Evolutionary conservation across 2,797 vertebrate species (phyloP).

Genomic region (Hemibagrus guttatus): DNA sequence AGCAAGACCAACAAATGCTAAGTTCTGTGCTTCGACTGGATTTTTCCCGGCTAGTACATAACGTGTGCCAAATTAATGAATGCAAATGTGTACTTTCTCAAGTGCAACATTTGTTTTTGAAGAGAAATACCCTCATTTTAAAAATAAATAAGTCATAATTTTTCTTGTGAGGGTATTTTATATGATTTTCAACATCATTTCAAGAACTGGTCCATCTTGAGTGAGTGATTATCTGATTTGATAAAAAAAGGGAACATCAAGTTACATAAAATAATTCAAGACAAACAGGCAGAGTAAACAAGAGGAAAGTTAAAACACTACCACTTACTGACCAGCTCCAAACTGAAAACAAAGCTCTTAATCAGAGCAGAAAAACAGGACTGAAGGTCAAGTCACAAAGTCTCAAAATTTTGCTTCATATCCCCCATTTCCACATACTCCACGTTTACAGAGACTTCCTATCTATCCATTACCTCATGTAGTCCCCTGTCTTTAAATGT

Average conservation of each 20-base stretch:
- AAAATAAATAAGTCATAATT: background rate
- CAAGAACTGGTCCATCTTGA: background rate
- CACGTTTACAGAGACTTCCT: background rate
- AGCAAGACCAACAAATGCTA: background rate
- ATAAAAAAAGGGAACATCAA: background rate
- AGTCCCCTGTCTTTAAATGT: background rate
- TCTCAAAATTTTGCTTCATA: background rate
- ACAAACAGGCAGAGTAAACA: background rate
- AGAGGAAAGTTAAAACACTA: background rate
- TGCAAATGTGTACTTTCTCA: background rate
- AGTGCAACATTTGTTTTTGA: too few relatives aligned
- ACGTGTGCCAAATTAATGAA: background rate
- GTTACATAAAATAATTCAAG: background rate
- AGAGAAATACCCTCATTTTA: background rate
- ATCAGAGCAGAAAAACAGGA: background rate
- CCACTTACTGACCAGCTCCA: background rate
- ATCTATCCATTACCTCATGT: background rate
- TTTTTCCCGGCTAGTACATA: background rate
- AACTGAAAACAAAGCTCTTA: background rate
- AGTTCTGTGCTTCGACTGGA: background rate
- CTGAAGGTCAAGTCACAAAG: background rate
- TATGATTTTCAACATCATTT: background rate
- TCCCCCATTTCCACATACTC: background rate
- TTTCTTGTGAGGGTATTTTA: background rate
- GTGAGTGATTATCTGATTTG: background rate